Base-by-base conservation (phyloP, 2,797 vertebrate species). In the Tragelaphus eurycerus region DNA sequence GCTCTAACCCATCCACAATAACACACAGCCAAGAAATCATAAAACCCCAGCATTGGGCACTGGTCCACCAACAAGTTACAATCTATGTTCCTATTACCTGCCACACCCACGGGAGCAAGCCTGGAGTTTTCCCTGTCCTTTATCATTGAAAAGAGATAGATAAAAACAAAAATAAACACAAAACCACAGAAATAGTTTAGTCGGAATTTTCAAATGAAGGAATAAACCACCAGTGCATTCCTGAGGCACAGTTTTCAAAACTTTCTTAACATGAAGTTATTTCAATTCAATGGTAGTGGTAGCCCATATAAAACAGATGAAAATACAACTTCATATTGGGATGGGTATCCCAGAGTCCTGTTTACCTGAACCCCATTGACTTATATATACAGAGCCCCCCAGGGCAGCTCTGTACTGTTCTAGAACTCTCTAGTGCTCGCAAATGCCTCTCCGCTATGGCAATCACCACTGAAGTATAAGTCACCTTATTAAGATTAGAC, bases 81-180 rank as follows among this genome's bases (percentile, higher is more conserved):
- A 82, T 86, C 46, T 82, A 16, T 27, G 88, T 50, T 83, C 34
- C 43, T 52, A 82, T 88, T 27, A 86, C 43, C n/a, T 27, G 84
- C 43, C 29, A 89, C 19, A 86, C 34, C 54, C 81, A 86, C 4
- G 23, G 54, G 50, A 85, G 46, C 9, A 94, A 91, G 23, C 14
- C 59, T 92, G 29, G 21, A 85, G 74, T 57, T 88, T 85, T 67
- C 64, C 38, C 6, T 64, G 34, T 60, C 13, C 57, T 97, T 83
- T 86, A 55, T 54, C 54, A 93, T 85, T 83, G 25, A 64, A 81
- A 96, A 84, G n/a, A 93, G 19, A 89, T 93, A 15, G 31, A 17
- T 84, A 60, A 78, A 87, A 93, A 54, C 55, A 92, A 93, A 95
- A 85, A 96, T 43, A 96, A 95, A 89, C 27, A 81, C 17, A 95